Evolutionary conservation across 2,113 vertebrate genomes (phyloP), one percentile per base, ranked within the genome.

Genomic region (Burhinus oedicnemus): DNA sequence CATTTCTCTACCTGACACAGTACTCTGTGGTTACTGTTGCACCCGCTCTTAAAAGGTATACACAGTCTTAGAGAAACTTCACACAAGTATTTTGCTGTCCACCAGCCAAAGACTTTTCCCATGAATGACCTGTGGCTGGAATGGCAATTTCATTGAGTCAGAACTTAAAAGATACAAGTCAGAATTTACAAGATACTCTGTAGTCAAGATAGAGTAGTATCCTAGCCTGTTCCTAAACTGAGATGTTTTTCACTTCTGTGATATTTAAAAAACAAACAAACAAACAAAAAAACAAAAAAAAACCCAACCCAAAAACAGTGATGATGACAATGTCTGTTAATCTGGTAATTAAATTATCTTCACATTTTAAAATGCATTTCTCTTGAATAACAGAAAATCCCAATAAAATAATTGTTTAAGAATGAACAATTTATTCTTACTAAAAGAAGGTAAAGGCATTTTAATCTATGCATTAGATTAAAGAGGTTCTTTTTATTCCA

Each of bases 361-460:
- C 15, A 34, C 13, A 45, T 77, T 49, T 25, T 34, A 91, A 93
- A 83, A 55, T 55, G 12, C 6, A 8, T 70, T 95, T 92, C 52
- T 71, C 26, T 68, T 62, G 36, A 40, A 40, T 62, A 62, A 27
- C 36, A 62, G 18, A 38, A 26, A n/a, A n/a, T n/a, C n/a, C n/a
- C 11, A 69, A 61, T 81, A 76, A 91, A 92, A 75, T 47, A 71
- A 8, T 52, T 70, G 66, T 82, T 85, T 72, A 76, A 74, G 75
- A 90, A 84, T 81, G 42, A 95, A n/a, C 66, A 82, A 16, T 78
- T 78, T 94, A 60, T 74, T 95, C 57, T 93, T 97, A 57, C n/a
- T 49, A 61, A 49, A 61, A 77, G 61, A 87, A 72, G 22, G 55
- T 83, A 55, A 89, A 94, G 72, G 44, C 77, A n/a, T 89, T 54